Evolutionary conservation across 2,797 vertebrate species (phyloP), one percentile per base, ranked within the genome.

Genomic region (Melanotaenia boesemani): DNA sequence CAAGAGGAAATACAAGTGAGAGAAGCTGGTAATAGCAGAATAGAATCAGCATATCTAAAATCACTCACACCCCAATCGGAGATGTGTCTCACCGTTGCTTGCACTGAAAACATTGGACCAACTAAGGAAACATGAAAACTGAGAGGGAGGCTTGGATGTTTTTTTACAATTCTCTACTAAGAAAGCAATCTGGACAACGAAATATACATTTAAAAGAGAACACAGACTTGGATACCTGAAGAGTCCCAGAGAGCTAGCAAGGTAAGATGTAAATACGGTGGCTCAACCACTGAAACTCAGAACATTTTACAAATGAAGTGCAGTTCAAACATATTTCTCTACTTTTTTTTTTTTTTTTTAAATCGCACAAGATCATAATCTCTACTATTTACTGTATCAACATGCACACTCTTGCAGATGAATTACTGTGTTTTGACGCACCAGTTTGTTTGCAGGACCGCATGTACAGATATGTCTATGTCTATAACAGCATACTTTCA

Each of bases 191-290:
- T 52, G 16, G 70, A 50, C 1, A 10, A 18, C 12, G 24, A 26
- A 55, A 32, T 30, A 20, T 0, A 58, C 0, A 55, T 5, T 70
- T 8, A 26, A 71, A 55, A 78, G 15, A 61, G 28, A 9, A 16
- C 8, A 15, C 15, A 34, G 36, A 82, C n/a, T 66, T 20, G 63
- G 54, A 83, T 59, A 64, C 15, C 69, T 64, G 62, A 62, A 7
- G 3, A n/a, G 37, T 1, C n/a, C 0, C n/a, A 39, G 1, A 70
- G 13, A 67, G 26, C 9, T 7, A 18, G 18, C 0, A 72, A 84
- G 79, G 89, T 86, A 57, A 5, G 83, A 67, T 13, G 16, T 0
- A 72, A 57, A 32, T 20, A 24, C 9, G 2, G 36, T 18, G 28
- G 26, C 13, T 37, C 11, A 28, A 3, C 55, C 13, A 44, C 22